Base-by-base conservation (phyloP, 2,113 vertebrate genomes). In the Erpornis zantholeuca region DNA sequence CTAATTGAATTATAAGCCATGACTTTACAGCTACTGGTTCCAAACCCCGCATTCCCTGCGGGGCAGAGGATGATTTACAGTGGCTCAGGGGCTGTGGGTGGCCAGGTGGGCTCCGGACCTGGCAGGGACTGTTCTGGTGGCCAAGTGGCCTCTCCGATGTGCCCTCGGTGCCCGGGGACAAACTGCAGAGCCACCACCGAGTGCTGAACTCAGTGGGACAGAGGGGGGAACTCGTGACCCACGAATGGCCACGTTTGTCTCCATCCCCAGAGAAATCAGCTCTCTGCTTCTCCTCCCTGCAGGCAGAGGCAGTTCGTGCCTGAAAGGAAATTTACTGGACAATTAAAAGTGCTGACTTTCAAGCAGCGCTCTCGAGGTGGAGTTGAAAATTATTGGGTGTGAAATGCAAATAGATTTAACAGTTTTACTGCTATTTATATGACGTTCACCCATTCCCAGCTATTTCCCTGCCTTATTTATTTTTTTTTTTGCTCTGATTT, bases 331-430 rank as follows among this genome's bases (percentile, higher is more conserved):
- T 96, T 92, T 92, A 94, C 95, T 92, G 94, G 95, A 96, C 88
- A 93, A 95, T 97, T 97, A 95, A 97, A 97, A 90, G 73, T 95
- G 92, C 93, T 97, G 95, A 97, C 94, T 97, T 97, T 94, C 96
- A 97, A 97, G 95, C 82, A 79, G 94, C 11, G 85, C 81, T 96
- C 96, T 96, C 20, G 92, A 96, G 96, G 96, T 94, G 92, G 92
- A 96, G 42, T 40, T 87, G 90, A 68, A 97, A 98, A 96, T 98
- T 92, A 98, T 91, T 97, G 95, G 95, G 98, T 97, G 97, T 96
- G 96, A 98, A 98, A 97, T 86, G 92, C 96, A 98, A 96, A 98
- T 97, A 97, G 96, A 96, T 96, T 97, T 97, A 97, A 95, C 95
- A 96, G 92, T 90, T 96, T 98, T 94, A 80, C 72, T 86, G 72